phyloP scores from a whole-genome alignment of 92 coral and sea anemone species.

The Palythoa caribaeorum region DNA sequence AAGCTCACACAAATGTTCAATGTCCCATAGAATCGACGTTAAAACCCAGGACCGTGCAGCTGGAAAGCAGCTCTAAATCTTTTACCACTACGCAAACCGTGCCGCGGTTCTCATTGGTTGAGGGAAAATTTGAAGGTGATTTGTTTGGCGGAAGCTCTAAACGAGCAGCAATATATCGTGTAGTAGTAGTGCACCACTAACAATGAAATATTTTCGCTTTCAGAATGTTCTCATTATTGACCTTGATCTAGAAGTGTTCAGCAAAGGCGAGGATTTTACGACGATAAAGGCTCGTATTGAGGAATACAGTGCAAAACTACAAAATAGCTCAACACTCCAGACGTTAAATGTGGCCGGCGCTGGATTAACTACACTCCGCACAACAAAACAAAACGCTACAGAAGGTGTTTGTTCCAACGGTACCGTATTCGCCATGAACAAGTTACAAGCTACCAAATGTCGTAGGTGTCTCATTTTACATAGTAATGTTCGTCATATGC shows the following conservation, averaged over 20 bases:
- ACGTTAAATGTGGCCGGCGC: conserved; percentile 60
- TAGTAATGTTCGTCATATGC: background rate
- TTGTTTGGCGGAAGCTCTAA: no score
- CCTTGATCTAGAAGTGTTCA: conserved; percentile 70
- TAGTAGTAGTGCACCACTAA: background rate
- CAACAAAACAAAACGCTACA: conserved; percentile 55
- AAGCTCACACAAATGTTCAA: no score
- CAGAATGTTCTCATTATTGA: conserved; percentile 82
- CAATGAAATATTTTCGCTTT: background rate
- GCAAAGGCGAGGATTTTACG: conserved; percentile 53
- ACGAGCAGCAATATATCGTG: no score
- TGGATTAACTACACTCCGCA: conserved; percentile 47
- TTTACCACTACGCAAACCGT: no score
- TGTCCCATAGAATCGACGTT: no score
- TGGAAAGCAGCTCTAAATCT: no score
- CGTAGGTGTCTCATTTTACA: conserved; percentile 67
- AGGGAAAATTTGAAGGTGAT: no score
- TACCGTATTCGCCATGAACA: conserved; percentile 77
- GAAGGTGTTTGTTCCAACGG: conserved; percentile 78
- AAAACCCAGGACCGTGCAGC: no score
- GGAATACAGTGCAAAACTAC: conserved; percentile 57
- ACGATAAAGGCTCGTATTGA: conserved; percentile 47
- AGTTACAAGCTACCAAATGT: conserved; percentile 59
- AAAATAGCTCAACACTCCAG: conserved; percentile 61
- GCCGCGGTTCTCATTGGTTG: background rate